Base-by-base conservation (phyloP, 2,888 invertebrate species). In the Nemapogon koenigi region DNA sequence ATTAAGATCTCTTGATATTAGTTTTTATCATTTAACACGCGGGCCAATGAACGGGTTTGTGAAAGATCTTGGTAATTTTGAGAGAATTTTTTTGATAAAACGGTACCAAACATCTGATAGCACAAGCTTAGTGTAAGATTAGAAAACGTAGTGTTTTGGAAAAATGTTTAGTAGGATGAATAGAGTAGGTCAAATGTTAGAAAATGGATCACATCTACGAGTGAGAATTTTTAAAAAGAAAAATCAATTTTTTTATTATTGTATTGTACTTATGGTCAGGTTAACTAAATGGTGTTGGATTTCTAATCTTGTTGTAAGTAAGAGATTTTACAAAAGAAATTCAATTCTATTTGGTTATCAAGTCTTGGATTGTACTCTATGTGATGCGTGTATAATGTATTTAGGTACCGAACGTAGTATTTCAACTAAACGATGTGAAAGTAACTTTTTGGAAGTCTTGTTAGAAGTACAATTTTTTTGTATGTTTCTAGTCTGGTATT, bases 141-240 rank as follows among this genome's bases (percentile, higher is more conserved):
- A 62, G 66, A 62, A 63, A 59, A 55, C 54, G 64, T 75, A 76
- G 76, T 64, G 68, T 78, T 76, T 78, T 78, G 71, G 76, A 76
- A 59, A 71, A 62, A 72, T 76, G 73, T 78, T 76, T 73, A 69
- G 62, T 69, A 72, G 67, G 16, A 22, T 22, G 6, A 30, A 58
- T 57, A 56, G 44, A 41, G 54, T 63, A 62, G 58, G 49, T 47
- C 50, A 50, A 52, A 48, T 49, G 38, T 38, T 44, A 53, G 54
- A 49, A 53, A 42, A 45, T 41, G 57, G 59, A 50, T 57, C 57
- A 58, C 62, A 66, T 61, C 62, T 46, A 47, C 49, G 66, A 67
- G 71, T 65, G 69, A 67, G 67, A 63, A 42, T 50, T 65, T 65
- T 67, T 67, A 46, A 62, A 60, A 62, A 30, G 16, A 30, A 30